phyloP scores from a whole-genome alignment of 2,113 vertebrate genomes.

The Piprites chloris region DNA sequence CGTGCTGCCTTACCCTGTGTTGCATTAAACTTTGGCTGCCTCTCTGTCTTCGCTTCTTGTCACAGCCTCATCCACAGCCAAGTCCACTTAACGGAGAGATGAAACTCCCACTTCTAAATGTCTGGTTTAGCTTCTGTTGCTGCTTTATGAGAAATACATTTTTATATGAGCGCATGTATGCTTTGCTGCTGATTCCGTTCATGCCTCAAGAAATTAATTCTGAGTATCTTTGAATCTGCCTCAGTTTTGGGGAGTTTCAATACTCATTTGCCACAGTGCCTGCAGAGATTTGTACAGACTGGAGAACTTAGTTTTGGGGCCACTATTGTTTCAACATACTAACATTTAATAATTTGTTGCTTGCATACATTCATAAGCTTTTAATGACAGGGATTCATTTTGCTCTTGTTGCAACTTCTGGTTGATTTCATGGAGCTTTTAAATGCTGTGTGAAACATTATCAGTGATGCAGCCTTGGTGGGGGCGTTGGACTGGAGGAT shows the following conservation, averaged over 20 bases:
- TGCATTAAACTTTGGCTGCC: neutral
- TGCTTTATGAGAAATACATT: neutral
- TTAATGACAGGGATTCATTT: neutral
- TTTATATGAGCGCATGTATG: neutral
- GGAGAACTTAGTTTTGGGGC: neutral
- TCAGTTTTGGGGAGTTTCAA: neutral
- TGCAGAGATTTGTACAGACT: neutral
- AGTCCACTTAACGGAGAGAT: neutral
- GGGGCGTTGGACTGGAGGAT: neutral
- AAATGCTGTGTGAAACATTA: neutral
- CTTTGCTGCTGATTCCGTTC: neutral
- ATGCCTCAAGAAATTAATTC: neutral
- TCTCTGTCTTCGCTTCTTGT: neutral
- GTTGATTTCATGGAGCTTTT: neutral
- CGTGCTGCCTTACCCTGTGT: neutral
- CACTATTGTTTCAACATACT: neutral
- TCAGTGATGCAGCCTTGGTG: neutral
- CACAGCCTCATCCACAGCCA: neutral
- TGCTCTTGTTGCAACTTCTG: neutral
- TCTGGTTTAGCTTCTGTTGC: neutral
- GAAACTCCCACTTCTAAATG: neutral
- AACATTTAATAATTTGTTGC: neutral
- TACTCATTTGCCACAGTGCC: neutral
- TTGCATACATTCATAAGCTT: neutral
- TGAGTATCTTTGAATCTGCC: neutral